These are phyloP conservation scores for Anoplius nigerrimus DNA, from an alignment of 2,888 invertebrate genomes.

Conservation along the genomic window DNA sequence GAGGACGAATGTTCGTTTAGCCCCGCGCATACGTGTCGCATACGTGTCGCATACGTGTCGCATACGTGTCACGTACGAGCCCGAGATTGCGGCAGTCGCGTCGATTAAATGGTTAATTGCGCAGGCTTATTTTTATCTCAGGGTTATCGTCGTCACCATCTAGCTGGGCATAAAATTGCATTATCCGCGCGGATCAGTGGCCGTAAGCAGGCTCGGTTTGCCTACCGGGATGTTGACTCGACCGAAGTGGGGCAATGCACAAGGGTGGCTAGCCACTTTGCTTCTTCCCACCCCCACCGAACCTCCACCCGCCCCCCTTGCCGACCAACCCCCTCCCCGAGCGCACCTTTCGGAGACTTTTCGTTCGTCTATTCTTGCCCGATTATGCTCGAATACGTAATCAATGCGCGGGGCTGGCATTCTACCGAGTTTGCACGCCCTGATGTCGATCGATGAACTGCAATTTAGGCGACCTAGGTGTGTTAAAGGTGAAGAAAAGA, in stretches of 20 bases:
- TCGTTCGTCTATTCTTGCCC: conserved; percentile 34
- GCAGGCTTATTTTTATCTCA: conserved; percentile 36
- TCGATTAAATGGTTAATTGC: background rate
- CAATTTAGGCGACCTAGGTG: too few species aligned
- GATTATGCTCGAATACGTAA: too few species aligned
- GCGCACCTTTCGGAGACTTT: conserved; percentile 36
- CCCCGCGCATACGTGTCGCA: too few species aligned
- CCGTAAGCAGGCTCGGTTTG: conserved; percentile 41
- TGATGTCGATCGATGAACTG: too few species aligned
- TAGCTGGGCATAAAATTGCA: conserved; percentile 49
- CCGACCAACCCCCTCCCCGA: background rate
- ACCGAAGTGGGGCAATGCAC: conserved; percentile 44
- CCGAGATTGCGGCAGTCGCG: too few species aligned
- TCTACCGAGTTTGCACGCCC: too few species aligned
- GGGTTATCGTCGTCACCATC: conserved; percentile 29
- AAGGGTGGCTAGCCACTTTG: conserved; percentile 36
- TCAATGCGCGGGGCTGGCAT: too few species aligned
- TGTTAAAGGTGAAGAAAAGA: too few species aligned
- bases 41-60: too few species aligned
- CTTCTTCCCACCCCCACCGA: too few species aligned
- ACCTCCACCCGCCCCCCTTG: background rate
- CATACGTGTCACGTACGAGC: too few species aligned
- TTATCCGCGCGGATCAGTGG: conserved; percentile 40
- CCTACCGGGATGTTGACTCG: conserved; percentile 41
- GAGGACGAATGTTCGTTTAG: too few species aligned